Evolutionary conservation across 1,140 invertebrate species (phyloP).

Genomic region (Ceratina australensis): DNA sequence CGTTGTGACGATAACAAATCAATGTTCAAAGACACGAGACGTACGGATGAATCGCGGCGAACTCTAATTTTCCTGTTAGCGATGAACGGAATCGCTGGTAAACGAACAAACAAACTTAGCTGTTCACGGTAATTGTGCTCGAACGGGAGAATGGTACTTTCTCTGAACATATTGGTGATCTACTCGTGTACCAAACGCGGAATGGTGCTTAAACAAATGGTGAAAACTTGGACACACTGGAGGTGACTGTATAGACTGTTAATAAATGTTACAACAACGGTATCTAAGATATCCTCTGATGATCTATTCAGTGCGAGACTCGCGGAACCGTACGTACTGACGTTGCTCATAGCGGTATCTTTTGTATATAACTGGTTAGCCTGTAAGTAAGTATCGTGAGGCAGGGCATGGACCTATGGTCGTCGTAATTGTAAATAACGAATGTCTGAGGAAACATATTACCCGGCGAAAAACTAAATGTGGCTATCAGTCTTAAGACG

Average conservation of each 20-base stretch:
- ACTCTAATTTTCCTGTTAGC: background rate
- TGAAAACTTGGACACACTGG: background rate
- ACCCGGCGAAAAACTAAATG: slow-evolving; percentile 63
- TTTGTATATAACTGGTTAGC: slow-evolving; percentile 60
- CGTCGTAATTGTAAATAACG: slow-evolving; percentile 60
- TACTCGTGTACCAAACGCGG: background rate
- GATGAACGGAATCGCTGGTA: too few species aligned
- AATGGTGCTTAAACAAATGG: slow-evolving; percentile 3
- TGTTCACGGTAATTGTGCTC: too few species aligned
- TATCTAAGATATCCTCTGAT: slow-evolving; percentile 48
- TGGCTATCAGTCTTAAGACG: slow-evolving; percentile 63
- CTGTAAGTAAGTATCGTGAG: slow-evolving; percentile 43
- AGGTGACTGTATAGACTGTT: slow-evolving; percentile 42
- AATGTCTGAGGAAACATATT: slow-evolving; percentile 64
- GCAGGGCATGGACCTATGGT: background rate
- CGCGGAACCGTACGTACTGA: slow-evolving; percentile 33
- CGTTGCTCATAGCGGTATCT: slow-evolving; percentile 58
- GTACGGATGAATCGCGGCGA: background rate
- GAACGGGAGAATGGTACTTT: background rate
- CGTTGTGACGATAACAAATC: background rate
- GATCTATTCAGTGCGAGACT: slow-evolving; percentile 12
- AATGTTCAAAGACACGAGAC: background rate
- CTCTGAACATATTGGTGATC: slow-evolving; percentile 18
- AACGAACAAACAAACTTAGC: too few species aligned
- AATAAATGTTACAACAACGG: slow-evolving; percentile 54